Evolutionary conservation across 2,113 vertebrate species (phyloP), one percentile per base, ranked within the genome.

Genomic region (Toxotes jaculatrix): DNA sequence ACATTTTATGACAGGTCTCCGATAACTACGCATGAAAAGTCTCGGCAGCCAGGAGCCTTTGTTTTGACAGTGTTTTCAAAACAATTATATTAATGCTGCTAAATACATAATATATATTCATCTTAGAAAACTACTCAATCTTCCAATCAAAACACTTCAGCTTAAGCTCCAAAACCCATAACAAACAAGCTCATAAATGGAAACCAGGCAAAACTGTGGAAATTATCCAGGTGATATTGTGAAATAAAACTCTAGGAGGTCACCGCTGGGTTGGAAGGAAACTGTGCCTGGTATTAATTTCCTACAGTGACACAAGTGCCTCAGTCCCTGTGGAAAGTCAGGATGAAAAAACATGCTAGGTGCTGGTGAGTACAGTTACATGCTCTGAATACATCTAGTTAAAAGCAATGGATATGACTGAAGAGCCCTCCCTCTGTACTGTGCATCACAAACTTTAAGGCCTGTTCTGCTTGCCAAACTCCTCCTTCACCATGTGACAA

Each of bases 211-310:
- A 77, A 77, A 67, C 17, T 19, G 62, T 67, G 75, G 64, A 64
- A 85, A 82, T 32, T 74, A 63, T n/a, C 42, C 14, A 40, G 42
- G 42, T 67, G 59, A 53, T 64, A 1, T 16, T 71, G 34, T 23
- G 34, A 76, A 80, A 74, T 38, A 31, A 55, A 74, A 60, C 31
- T 77, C 12, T 3, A 45, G 19, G 74, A 86, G 88, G 89, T 92
- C 83, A 90, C 3, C 68, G 49, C 38, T 43, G 83, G 55, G 83
- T 86, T 78, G 84, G 74, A 76, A 34, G 79, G 81, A 89, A 90
- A 87, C 74, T 70, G 62, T 78, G 89, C 86, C 53, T 87, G 87
- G 77, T 87, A 88, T 49, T 64, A 17, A 90, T 93, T 91, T 91
- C 82, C 87, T 85, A 47, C 73, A 78, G 69, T 86, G 91, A 92